phyloP scores from a whole-genome alignment of 2,113 vertebrate species.

The Anser cygnoides region DNA sequence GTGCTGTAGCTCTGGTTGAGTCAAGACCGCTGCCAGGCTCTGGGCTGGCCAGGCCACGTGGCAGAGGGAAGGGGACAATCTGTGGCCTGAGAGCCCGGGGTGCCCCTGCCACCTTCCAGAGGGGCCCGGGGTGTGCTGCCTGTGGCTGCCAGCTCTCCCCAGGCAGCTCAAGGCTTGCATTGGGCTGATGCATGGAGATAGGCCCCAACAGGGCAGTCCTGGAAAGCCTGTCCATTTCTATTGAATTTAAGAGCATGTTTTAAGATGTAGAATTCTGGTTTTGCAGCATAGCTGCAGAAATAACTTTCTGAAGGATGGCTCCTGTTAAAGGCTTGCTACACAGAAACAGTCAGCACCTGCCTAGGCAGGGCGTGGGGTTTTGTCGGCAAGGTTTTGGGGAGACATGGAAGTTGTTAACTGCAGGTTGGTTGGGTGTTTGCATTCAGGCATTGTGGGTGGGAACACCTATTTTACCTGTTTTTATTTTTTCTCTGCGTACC shows the following conservation, averaged over 20 bases:
- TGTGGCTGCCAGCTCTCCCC: not conserved
- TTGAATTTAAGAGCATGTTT: not conserved
- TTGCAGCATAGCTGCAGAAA: not conserved
- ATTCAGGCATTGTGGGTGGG: not conserved
- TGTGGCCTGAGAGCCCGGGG: no score
- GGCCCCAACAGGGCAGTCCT: not conserved
- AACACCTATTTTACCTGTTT: not conserved
- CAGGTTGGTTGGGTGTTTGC: not conserved
- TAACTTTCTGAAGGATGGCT: not conserved
- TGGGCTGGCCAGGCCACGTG: not conserved
- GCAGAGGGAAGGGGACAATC: no score
- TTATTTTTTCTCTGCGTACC: not conserved
- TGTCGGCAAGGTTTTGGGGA: rapidly evolving
- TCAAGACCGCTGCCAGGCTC: not conserved
- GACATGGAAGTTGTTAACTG: not conserved
- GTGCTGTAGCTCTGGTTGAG: not conserved
- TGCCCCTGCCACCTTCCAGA: no score
- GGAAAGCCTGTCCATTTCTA: not conserved
- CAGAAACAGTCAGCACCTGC: not conserved
- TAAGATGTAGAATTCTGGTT: not conserved
- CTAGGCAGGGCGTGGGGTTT: rapidly evolving
- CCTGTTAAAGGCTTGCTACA: no score
- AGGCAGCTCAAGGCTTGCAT: rapidly evolving
- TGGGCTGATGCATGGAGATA: not conserved
- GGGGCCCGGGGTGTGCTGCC: no score